These are phyloP conservation scores for Triplophysa yarkandensis DNA, from an alignment of 2,797 vertebrate genomes.

Conservation along the genomic window DNA sequence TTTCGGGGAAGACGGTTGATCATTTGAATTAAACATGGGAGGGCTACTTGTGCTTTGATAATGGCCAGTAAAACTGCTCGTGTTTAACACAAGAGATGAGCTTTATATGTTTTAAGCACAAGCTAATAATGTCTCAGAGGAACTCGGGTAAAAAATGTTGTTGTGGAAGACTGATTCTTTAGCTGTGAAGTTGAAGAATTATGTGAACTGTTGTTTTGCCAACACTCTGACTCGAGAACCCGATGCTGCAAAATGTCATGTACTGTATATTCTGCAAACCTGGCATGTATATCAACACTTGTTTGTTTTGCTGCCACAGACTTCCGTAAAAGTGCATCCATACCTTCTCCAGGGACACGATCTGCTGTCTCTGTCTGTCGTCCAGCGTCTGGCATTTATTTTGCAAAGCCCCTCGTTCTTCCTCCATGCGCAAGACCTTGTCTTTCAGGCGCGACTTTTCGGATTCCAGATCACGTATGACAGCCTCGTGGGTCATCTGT, in stretches of 20 bases:
- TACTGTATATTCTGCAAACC: neutral
- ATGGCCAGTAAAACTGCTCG: constrained; percentile 24
- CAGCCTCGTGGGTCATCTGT: constrained; percentile 96
- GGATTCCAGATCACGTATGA: constrained; percentile 95
- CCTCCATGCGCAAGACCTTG: constrained; percentile 89
- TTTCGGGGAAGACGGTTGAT: neutral
- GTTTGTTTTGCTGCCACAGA: neutral
- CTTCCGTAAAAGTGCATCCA: neutral
- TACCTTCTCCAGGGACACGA: constrained; percentile 91
- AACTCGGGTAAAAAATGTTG: constrained; percentile 26
- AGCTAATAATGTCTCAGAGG: constrained; percentile 38
- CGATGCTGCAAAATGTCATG: neutral
- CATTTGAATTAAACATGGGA: constrained; percentile 48
- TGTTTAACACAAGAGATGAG: constrained; percentile 2
- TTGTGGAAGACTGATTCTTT: constrained; percentile 13
- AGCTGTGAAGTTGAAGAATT: constrained; percentile 12
- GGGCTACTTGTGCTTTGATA: constrained; percentile 18
- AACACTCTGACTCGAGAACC: constrained; percentile 17
- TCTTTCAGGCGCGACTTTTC: constrained; percentile 92
- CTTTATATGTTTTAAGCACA: constrained; percentile 14
- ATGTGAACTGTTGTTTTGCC: neutral
- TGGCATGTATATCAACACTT: neutral
- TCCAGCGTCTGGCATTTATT: constrained; percentile 89
- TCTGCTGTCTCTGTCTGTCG: constrained; percentile 90
- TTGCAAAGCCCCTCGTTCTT: constrained; percentile 87